Conservation (phyloP, 2,888 invertebrate species). For the Polydrusus pterygomalis region DNA sequence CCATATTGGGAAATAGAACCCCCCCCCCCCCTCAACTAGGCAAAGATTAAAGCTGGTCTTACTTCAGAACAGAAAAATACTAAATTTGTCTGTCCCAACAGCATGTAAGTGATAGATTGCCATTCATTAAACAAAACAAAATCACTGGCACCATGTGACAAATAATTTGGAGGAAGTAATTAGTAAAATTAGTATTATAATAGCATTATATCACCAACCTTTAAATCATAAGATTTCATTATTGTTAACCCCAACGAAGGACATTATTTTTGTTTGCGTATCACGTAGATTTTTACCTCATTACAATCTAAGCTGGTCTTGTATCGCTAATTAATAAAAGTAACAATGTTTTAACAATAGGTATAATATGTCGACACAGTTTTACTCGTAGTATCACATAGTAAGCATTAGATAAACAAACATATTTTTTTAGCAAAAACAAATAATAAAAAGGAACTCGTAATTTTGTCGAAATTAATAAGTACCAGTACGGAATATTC, state of each 20-base stretch:
- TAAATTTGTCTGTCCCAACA: too few relatives aligned
- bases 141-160: background rate
- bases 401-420: background rate
- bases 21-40: too few relatives aligned
- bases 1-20: too few relatives aligned
- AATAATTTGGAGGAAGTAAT: slow-evolving; percentile 26
- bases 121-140: too few relatives aligned
- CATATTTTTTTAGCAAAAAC: background rate
- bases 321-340: slow-evolving; percentile 10
- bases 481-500: too few relatives aligned
- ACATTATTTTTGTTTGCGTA: slow-evolving; percentile 27
- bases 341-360: background rate
- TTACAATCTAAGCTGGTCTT: slow-evolving; percentile 22
- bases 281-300: slow-evolving; percentile 31
- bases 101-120: too few relatives aligned
- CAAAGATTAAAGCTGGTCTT: too few relatives aligned
- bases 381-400: background rate
- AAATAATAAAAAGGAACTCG: too few relatives aligned
- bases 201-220: slow-evolving; percentile 27
- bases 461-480: too few relatives aligned
- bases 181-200: slow-evolving; percentile 36
- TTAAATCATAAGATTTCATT: slow-evolving; percentile 32
- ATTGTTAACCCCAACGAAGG: slow-evolving; percentile 42
- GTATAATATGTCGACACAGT: background rate
- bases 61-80: too few relatives aligned